Base-by-base conservation (phyloP, 2,113 vertebrate species). In the Tachuris rubrigastra region DNA sequence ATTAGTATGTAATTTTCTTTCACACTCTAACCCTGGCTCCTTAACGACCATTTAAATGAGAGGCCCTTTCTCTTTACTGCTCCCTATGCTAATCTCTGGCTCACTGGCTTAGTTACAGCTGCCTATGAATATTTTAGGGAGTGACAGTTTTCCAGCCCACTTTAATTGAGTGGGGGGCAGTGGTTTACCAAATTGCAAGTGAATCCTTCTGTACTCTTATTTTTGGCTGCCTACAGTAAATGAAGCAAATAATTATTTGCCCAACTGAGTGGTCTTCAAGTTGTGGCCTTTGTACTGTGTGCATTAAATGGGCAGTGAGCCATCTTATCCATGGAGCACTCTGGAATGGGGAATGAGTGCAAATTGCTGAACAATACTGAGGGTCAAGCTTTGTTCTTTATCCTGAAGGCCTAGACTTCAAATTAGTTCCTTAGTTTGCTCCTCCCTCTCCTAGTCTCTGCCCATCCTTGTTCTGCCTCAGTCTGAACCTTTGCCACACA, bases 1-100 rank as follows among this genome's bases (percentile, higher is more conserved):
- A 97, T 97, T 95, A 96, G 91, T 93, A 83, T 95, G 87, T 95
- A 95, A 97, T 96, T 94, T 96, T 89, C 91, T 95, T 95, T 89
- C 89, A 87, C 92, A 73, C 77, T 96, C 82, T 95, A 96, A 91
- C 89, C 90, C 88, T 69, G 72, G 84, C 76, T 96, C 87, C 86
- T 93, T 96, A 97, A 97, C 76, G 46, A 94, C 72, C 88, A 73
- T 94, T 96, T 96, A 93, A 97, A 97, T 87, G 95, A 97, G 93
- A 95, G 73, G 66, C 76, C 91, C 78, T 96, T 96, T 95, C 89
- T 89, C 90, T 94, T 96, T 94, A 95, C 71, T 67, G 86, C 93
- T 97, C 96, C 90, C 94, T 87, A 4, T 86, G 90, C 93, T 96
- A 69, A 85, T 93, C 84, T 89, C 76, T 96, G 94, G 50, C 72